Evolutionary conservation across 2,797 vertebrate species (phyloP).

Genomic region (Phrynocephalus guinanensis): DNA sequence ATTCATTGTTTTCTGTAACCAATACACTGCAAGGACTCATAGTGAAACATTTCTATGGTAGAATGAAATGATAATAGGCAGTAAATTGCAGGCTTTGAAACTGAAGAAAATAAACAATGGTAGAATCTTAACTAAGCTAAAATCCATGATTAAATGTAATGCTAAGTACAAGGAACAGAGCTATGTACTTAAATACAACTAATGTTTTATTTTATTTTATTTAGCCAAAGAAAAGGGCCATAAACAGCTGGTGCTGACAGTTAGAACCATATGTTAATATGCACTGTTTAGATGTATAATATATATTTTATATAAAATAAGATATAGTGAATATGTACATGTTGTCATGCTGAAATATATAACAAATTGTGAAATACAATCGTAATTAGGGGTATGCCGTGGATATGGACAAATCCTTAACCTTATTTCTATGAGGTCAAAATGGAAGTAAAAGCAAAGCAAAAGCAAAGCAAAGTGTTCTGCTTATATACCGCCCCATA

Average conservation of each 20-base stretch:
- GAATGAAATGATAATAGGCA: not conserved
- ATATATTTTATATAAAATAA: too few relatives aligned
- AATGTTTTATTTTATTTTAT: conserved; percentile 17
- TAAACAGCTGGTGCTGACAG: conserved; percentile 14
- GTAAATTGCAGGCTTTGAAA: conserved; percentile 43
- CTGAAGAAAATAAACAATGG: conserved; percentile 34
- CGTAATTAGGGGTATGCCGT: too few relatives aligned
- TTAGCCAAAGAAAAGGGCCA: not conserved
- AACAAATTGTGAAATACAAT: too few relatives aligned
- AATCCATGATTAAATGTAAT: conserved; percentile 45
- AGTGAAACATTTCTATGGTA: conserved; percentile 29
- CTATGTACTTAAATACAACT: conserved; percentile 29
- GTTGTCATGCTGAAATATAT: too few relatives aligned
- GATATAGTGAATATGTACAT: too few relatives aligned
- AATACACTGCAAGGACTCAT: conserved; percentile 25
- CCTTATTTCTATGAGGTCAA: too few relatives aligned
- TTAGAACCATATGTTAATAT: too few relatives aligned
- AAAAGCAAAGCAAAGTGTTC: too few relatives aligned
- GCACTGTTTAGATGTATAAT: too few relatives aligned
- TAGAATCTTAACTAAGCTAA: conserved; percentile 48
- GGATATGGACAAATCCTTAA: too few relatives aligned
- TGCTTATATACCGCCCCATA: too few relatives aligned
- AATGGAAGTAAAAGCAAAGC: too few relatives aligned
- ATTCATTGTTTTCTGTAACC: conserved; percentile 38
- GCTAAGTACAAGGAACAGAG: conserved; percentile 39